Conservation (phyloP, 1,140 invertebrate species). For the Bombus impatiens region DNA sequence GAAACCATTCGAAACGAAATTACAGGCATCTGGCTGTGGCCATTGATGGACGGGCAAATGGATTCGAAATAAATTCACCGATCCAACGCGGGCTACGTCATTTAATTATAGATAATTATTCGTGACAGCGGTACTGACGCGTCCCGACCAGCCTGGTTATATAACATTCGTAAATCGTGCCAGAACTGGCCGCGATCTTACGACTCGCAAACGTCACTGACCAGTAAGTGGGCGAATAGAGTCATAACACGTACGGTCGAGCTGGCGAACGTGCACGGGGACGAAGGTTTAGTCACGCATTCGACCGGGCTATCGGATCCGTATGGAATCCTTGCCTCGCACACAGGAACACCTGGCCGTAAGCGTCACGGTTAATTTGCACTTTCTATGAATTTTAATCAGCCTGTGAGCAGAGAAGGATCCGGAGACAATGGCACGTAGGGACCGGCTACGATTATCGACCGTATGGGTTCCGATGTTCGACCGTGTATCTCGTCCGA, state of each 20-base stretch:
- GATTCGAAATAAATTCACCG: slow-evolving; percentile 9
- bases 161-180: slow-evolving; percentile 56
- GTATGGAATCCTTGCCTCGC: slow-evolving; percentile 54
- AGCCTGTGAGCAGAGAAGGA: slow-evolving; percentile 56
- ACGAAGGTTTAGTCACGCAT: slow-evolving; percentile 64
- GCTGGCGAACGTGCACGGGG: slow-evolving; percentile 23
- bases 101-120: slow-evolving; percentile 41
- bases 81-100: slow-evolving; percentile 5
- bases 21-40: neutral
- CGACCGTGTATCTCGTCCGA: slow-evolving; percentile 2
- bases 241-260: slow-evolving; percentile 29
- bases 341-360: slow-evolving; percentile 68
- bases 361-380: slow-evolving; percentile 74
- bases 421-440: slow-evolving; percentile 64
- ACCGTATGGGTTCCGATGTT: neutral
- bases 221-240: slow-evolving; percentile 56
- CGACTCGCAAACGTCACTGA: slow-evolving; percentile 46
- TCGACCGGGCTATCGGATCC: slow-evolving; percentile 60
- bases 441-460: slow-evolving; percentile 32
- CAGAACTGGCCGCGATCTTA: slow-evolving; percentile 29
- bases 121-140: slow-evolving; percentile 9
- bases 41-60: neutral
- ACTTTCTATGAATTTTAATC: slow-evolving; percentile 77
- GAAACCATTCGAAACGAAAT: slow-evolving; percentile 8
- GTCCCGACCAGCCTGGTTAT: slow-evolving; percentile 28